Base-by-base conservation (phyloP, 2,113 vertebrate species). In the Pipa parva region DNA sequence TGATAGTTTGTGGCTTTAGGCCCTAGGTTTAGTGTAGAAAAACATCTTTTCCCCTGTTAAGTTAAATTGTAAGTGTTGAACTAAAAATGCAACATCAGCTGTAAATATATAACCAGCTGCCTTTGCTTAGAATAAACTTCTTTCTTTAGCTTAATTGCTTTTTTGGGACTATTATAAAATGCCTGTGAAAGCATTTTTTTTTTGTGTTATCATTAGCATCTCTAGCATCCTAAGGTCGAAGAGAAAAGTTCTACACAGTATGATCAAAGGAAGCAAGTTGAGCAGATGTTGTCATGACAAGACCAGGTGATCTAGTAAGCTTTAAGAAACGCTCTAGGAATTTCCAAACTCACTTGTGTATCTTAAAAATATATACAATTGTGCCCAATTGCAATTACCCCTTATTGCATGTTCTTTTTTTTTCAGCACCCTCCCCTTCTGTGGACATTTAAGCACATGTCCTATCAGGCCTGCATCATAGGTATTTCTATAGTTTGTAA, bases 71-170 rank as follows among this genome's bases (percentile, higher is more conserved):
- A 82, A 82, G 74, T 74, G 72, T 78, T 76, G 36, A 71, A 72
- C 71, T 82, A 80, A 78, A 78, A 82, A 74, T 80, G 81, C 79
- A 75, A 0, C 73, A 79, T 81, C 84, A 85, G 82, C 80, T 5
- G 77, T 84, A 80, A 82, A 76, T 79, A 79, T 79, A 77, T 79
- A 79, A 80, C 77, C 80, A 82, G 80, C 79, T 82, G 81, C 81
- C 81, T 84, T 81, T 79, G 78, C 81, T 84, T 79, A 80, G 79
- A 83, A 84, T 74, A 79, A 81, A 80, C 78, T 74, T 79, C 82
- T 84, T 78, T 77, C 84, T 83, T 81, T 52, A 76, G 78, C 74
- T 84, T 83, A 84, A 85, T 85, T 85, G 82, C 82, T 77, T 80
- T 77, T 80, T 68, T 72, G 79, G 82, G 74, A 79, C 71, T 67